Conservation (phyloP, 2,888 invertebrate genomes). For the Periphyllus acericola region DNA sequence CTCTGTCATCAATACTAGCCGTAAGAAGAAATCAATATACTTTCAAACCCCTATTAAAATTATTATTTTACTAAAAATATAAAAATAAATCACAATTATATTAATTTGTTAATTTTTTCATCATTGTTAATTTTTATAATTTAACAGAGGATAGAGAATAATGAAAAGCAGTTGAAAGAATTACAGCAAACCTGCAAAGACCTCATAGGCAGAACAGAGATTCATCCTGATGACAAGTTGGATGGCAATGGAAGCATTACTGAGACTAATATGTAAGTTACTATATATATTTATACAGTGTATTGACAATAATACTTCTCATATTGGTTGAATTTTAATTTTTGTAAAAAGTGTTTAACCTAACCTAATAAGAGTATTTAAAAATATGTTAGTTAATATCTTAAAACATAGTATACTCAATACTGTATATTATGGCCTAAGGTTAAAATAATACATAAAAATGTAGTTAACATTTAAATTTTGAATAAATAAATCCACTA, state of each 20-base stretch:
- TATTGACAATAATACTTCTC: not conserved
- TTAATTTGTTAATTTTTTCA: constrained; percentile 56
- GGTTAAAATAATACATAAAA: not conserved
- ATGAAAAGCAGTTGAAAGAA: constrained; percentile 77
- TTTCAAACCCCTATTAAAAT: not conserved
- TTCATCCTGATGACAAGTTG: constrained; percentile 63
- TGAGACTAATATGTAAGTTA: constrained; percentile 46
- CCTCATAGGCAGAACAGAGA: constrained; percentile 72
- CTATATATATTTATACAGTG: not conserved
- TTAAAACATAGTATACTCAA: too few relatives aligned
- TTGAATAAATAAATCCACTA: too few relatives aligned
- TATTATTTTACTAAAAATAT: not conserved
- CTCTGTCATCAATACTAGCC: constrained; percentile 57
- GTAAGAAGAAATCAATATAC: constrained; percentile 43
- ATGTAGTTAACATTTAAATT: too few relatives aligned
- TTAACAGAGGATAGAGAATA: constrained; percentile 75
- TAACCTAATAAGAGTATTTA: not conserved
- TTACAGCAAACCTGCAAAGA: constrained; percentile 79
- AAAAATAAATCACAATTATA: not conserved
- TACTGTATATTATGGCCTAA: not conserved
- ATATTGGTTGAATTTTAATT: not conserved
- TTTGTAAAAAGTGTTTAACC: not conserved
- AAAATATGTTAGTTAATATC: not conserved
- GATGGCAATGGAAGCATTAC: not conserved
- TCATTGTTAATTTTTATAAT: not conserved